These are phyloP conservation scores for Campylomormyrus tamandua DNA, from an alignment of 2,113 vertebrate species.

Conservation along the genomic window DNA sequence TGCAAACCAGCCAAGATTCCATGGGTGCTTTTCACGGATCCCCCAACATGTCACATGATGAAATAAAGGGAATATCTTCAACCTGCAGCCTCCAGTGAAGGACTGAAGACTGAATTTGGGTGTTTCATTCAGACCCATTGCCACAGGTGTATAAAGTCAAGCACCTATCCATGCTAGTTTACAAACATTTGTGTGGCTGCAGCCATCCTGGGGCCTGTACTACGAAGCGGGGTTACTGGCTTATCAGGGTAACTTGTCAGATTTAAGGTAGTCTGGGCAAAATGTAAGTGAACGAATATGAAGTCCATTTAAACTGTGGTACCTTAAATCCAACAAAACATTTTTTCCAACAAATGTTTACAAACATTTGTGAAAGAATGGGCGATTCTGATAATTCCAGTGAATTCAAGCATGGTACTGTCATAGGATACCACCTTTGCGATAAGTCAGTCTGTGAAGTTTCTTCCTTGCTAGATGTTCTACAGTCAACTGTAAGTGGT, in stretches of 20 bases:
- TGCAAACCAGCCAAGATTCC: not conserved
- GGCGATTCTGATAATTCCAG: not conserved
- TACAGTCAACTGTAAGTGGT: not conserved
- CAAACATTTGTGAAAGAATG: not conserved
- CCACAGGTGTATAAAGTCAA: no score
- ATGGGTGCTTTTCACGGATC: not conserved
- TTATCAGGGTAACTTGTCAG: no score
- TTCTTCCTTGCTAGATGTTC: not conserved
- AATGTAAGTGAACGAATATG: no score
- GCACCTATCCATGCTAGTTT: not conserved
- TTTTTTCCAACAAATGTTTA: not conserved
- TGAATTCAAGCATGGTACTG: not conserved
- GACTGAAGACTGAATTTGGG: not conserved
- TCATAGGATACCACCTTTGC: not conserved
- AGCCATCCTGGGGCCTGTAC: no score
- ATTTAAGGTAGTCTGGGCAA: no score
- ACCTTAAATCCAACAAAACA: no score
- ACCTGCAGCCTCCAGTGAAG: not conserved
- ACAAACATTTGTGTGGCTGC: not conserved
- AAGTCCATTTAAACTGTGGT: no score
- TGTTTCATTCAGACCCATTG: not conserved
- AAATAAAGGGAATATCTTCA: not conserved
- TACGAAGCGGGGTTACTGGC: no score
- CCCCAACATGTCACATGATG: not conserved
- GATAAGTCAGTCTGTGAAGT: not conserved